These are phyloP conservation scores for Decapterus maruadsi DNA, from an alignment of 2,797 vertebrate species.

Conservation along the genomic window DNA sequence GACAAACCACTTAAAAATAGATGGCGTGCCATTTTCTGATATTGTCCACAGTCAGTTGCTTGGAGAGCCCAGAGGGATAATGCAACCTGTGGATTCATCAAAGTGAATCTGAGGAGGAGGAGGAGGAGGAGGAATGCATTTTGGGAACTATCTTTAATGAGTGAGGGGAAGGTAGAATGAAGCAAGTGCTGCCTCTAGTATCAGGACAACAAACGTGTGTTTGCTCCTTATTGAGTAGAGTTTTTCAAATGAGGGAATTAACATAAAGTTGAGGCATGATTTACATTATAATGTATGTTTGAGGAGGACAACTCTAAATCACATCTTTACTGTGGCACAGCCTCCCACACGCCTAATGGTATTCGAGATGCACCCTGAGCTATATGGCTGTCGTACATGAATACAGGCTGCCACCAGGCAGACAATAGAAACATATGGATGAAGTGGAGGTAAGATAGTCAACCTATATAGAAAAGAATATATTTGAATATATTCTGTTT, in stretches of 20 bases:
- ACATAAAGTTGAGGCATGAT: constrained; percentile 3
- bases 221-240: background rate
- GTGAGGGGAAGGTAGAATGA: constrained; percentile 2
- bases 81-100: constrained; percentile 37
- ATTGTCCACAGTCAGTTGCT: constrained; percentile 17
- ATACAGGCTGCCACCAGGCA: constrained; percentile 15
- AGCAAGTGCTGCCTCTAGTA: constrained; percentile 1
- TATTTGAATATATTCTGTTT: background rate
- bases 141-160: constrained; percentile 6
- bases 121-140: background rate
- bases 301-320: constrained; percentile 27
- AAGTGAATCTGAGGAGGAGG: background rate
- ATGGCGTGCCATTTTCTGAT: constrained; percentile 36
- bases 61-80: constrained; percentile 6
- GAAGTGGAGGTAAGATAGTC: background rate
- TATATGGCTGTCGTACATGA: constrained; percentile 44
- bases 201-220: background rate
- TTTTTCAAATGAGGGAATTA: constrained; percentile 24
- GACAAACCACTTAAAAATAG: constrained; percentile 61
- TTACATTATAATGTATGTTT: constrained; percentile 25
- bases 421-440: constrained; percentile 14
- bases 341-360: constrained; percentile 58
- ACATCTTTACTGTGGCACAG: constrained; percentile 38
- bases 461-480: background rate
- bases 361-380: constrained; percentile 56